Evolutionary conservation across 2,797 vertebrate species (phyloP).

Genomic region (Dryobates pubescens): DNA sequence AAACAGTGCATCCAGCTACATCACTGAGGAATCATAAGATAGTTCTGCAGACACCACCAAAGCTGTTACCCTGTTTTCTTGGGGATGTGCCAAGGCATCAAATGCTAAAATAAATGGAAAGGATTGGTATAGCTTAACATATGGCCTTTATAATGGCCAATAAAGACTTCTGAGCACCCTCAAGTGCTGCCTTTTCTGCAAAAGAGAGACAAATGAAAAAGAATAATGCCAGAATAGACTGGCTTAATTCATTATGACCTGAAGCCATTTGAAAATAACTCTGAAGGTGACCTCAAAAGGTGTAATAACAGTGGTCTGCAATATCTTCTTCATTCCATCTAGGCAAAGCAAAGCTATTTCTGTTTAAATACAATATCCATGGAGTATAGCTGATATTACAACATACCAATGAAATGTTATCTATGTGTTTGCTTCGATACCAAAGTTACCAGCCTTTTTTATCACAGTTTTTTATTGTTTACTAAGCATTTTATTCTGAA

Average conservation of each 20-base stretch:
- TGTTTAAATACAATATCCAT: not conserved
- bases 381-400: not conserved
- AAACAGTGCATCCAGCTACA: not conserved
- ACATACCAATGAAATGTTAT: not conserved
- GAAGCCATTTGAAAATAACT: not conserved
- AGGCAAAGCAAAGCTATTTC: not conserved
- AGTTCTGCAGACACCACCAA: not conserved
- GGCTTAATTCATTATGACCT: not conserved
- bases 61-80: not conserved
- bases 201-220: not conserved
- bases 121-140: conserved; percentile 29
- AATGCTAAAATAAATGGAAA: conserved; percentile 37
- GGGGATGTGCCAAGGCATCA: conserved; percentile 1
- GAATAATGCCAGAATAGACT: not conserved
- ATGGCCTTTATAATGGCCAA: not conserved
- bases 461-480: not conserved
- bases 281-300: not conserved
- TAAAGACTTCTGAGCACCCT: not conserved
- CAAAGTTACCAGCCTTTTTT: not conserved
- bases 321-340: not conserved
- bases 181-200: not conserved
- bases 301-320: not conserved
- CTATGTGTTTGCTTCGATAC: not conserved
- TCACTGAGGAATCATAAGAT: not conserved
- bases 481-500: not conserved